Percentiles rank a stretch among this genome's conserved stretches.
Evolutionary conservation across 1,140 invertebrate genomes (phyloP).

Genomic region (Gonioctena quinquepunctata): DNA sequence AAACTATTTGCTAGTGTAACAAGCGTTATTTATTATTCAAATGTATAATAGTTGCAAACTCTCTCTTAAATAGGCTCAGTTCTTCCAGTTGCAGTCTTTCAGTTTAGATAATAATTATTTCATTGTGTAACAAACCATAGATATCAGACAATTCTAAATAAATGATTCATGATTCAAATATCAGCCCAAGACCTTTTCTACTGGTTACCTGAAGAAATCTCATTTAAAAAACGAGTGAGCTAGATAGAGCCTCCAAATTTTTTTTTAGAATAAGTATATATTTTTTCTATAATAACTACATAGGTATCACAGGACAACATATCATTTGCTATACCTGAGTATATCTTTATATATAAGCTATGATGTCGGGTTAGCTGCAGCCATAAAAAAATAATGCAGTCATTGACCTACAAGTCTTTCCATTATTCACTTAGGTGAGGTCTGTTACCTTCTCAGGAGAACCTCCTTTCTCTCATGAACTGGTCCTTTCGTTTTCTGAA

Average conservation of each 20-base stretch:
- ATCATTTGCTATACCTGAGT: slow-evolving; percentile 38
- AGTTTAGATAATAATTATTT: slow-evolving; percentile 3
- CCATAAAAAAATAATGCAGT: slow-evolving; percentile 22
- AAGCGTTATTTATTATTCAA: slow-evolving; percentile 18
- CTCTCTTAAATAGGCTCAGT: neutral
- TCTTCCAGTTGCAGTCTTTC: slow-evolving; percentile 25
- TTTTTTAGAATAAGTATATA: neutral
- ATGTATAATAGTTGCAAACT: neutral
- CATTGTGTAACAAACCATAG: neutral
- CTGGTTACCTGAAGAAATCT: neutral
- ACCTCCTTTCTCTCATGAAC: slow-evolving; percentile 47
- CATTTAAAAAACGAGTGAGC: slow-evolving; percentile 26
- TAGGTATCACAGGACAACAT: slow-evolving; percentile 42
- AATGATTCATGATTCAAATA: neutral
- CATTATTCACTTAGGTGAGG: slow-evolving; percentile 34
- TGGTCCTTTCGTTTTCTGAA: slow-evolving; percentile 49
- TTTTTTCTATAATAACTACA: slow-evolving; percentile 31
- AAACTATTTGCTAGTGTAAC: slow-evolving; percentile 24
- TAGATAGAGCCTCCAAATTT: slow-evolving; percentile 11
- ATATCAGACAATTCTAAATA: neutral
- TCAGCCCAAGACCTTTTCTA: neutral
- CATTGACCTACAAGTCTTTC: slow-evolving; percentile 24
- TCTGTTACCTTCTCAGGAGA: slow-evolving; percentile 21
- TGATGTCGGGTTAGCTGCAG: slow-evolving; percentile 19
- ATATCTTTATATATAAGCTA: slow-evolving; percentile 25